Base-by-base conservation (phyloP, 92 coral and sea anemone genomes). In the Epizoanthus scotinus region DNA sequence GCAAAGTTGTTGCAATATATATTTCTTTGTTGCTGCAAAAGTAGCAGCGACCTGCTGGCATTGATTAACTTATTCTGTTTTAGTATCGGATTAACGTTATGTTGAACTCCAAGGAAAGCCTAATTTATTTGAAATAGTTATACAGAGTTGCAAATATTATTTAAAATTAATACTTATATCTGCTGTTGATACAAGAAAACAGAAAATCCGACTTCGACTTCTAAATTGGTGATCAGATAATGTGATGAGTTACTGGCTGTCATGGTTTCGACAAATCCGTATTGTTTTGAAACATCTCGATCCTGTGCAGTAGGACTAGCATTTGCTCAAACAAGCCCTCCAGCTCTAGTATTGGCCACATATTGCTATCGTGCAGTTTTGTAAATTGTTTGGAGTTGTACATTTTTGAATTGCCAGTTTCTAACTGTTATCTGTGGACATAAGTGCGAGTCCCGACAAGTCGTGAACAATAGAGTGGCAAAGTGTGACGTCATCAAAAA, bases 111-210 rank as follows among this genome's bases (percentile, higher is more conserved):
- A 57, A 75, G 53, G 56, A 75, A 47, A 60, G 44, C 26, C 38
- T 75, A 75, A 73, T 59, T 75, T 75, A 75, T 75, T 75, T 34
- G 81, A 58, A 3, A 47, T 10, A 20, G 80, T 52, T 71, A 29
- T 71, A 71, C 62, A 71, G 28, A 52, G 78, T 71, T 47, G 63
- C 62, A 52, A 71, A 49, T 52, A 25, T 53, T 71, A 71, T 71
- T 71, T 71, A 71, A 71, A 52, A 50, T 50, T 27, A 22, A 71
- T 71, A 24, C 36, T 13, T 44, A 28, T 69, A 22, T 28, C 77
- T 70, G 56, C 27, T 42, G 17, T 57, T 70, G 77, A 70, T 57
- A 20, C 78, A 49, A 42, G 29, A 28, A 53, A 60, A 65, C 47
- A 65, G 38, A 44, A 47, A 47, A 6, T 47, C 13, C 9, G 14